These are phyloP conservation scores for Graptemys geographica DNA, from an alignment of 2,797 vertebrate genomes.

Conservation along the genomic window DNA sequence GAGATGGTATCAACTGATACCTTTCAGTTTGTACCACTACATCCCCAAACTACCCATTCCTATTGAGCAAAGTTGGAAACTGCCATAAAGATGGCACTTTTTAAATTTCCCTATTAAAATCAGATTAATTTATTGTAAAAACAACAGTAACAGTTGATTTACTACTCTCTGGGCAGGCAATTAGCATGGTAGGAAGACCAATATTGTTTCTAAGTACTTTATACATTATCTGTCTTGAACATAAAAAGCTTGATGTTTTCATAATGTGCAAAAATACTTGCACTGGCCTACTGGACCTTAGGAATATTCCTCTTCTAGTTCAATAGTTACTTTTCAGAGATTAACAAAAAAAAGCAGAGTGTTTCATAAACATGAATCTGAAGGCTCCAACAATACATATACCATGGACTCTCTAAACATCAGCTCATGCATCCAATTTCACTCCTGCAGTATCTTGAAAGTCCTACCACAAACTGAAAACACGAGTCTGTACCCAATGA, in stretches of 20 bases:
- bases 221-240: background rate
- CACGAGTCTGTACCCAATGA: background rate
- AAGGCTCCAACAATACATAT: background rate
- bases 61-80: background rate
- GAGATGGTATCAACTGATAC: too few species aligned
- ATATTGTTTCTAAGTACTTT: background rate
- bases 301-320: background rate
- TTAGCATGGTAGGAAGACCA: background rate
- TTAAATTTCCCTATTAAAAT: background rate
- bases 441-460: background rate
- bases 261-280: background rate
- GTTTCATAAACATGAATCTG: background rate
- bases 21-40: background rate
- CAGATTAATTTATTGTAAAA: too few species aligned
- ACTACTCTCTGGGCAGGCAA: too few species aligned
- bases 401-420: background rate
- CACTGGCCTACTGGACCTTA: background rate
- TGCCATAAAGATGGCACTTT: constrained; percentile 45
- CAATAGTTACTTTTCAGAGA: background rate
- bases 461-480: background rate
- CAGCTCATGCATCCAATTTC: background rate
- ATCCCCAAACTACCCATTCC: constrained; percentile 60
- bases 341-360: background rate
- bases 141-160: too few species aligned
- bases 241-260: background rate